phyloP scores from a whole-genome alignment of 2,888 invertebrate species.

The Seladonia tumulorum region DNA sequence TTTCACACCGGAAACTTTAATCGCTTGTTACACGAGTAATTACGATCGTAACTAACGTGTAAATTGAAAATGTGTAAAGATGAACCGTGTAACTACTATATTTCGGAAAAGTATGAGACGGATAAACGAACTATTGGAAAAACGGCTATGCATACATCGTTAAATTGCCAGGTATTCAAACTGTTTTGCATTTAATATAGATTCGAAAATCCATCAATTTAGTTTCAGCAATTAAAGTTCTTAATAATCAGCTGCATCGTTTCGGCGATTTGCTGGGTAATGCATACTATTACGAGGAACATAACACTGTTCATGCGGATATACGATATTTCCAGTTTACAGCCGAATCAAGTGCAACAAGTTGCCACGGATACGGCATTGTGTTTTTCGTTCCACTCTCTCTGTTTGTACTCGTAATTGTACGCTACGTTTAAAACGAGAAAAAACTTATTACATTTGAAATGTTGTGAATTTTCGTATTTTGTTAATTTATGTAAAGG shows the following conservation, averaged over 20 bases:
- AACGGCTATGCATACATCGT: too few species aligned
- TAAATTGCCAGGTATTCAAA: too few species aligned
- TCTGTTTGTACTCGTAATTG: conserved; percentile 34
- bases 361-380: conserved; percentile 62
- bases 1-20: too few species aligned
- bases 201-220: too few species aligned
- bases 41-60: not conserved
- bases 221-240: not conserved
- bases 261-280: conserved; percentile 25
- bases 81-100: not conserved
- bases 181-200: too few species aligned
- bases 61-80: not conserved
- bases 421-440: conserved; percentile 32
- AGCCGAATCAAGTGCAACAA: conserved; percentile 66
- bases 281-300: conserved; percentile 32
- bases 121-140: not conserved
- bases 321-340: conserved; percentile 54
- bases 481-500: not conserved
- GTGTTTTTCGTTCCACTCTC: conserved; percentile 28
- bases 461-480: not conserved
- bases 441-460: conserved; percentile 16
- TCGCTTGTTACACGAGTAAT: too few species aligned
- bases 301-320: conserved; percentile 50
- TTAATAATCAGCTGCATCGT: not conserved
- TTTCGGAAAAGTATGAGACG: not conserved